Evolutionary conservation across 2,797 vertebrate species (phyloP), one percentile per base, ranked within the genome.

Genomic region (Coracias cyanogaster): DNA sequence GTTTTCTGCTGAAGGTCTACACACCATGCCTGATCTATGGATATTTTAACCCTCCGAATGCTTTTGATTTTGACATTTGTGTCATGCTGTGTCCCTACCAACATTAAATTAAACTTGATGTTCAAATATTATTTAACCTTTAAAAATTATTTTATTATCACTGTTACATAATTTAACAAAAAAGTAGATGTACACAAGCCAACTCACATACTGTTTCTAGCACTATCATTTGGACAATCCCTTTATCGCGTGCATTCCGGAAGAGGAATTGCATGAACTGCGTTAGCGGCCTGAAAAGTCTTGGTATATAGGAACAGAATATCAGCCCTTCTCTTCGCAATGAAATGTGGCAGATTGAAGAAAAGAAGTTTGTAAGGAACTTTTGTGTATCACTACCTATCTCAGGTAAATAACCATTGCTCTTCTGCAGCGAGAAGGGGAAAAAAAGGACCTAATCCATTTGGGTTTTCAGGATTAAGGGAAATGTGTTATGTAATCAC

Each of bases 61-160:
- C 39, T 57, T 92, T 93, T 48, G 21, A 33, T 92, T 92, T 87
- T 85, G 39, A 45, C 35, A 29, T 35, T 29, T 31, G 10, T 22
- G 20, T 54, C 74, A 69, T n/a, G 26, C 37, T 57, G 20, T 58
- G 78, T 57, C 43, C n/a, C 39, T 80, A 66, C 28, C 21, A 69
- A 8, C 12, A n/a, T 35, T 55, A 72, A 54, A 9, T 51, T 81
- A 41, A 85, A 55, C 7, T 0, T 66, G 10, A 46, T 0, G 0
- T 41, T 82, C 25, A 74, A 67, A 29, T 46, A 33, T 39, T 77
- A 83, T 71, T 94, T 84, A 57, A 45, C 9, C n/a, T 87, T 87
- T 70, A 9, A 46, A 82, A 87, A 77, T 20, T 52, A 17, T 43
- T 85, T 72, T 55, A 72, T 61, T 80, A 41, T 57, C 1, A 1